Evolutionary conservation across 2,113 vertebrate species (phyloP), one percentile per base, ranked within the genome.

Genomic region (Cinclus mexicanus): DNA sequence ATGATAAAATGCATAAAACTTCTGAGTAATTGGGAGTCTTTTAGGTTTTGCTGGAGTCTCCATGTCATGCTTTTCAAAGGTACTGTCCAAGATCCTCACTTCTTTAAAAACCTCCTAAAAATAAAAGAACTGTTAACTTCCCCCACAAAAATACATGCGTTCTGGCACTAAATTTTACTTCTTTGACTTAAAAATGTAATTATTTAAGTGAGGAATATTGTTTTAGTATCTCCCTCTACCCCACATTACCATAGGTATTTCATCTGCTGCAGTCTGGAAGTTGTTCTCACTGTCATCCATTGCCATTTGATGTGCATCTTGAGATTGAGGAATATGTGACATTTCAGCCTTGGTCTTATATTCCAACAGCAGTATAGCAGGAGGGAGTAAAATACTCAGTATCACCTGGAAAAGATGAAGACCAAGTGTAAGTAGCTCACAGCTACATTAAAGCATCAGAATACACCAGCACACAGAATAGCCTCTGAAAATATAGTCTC

Each of bases 201-300:
- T 86, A 56, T 68, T 63, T 15, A 77, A 75, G 28, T 22, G 11
- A 68, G 28, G 24, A 82, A 41, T 21, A 33, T 1, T 52, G 5
- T 3, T 47, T 72, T 28, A 81, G 1, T 74, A 26, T 31, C 37
- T 53, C 25, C 17, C 37, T 10, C 68, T 63, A 35, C 10, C 35
- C 28, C 49, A 60, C 20, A 44, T 97, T 98, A 98, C 99, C 99
- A 99, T 99, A 31, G 98, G 99, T 88, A 99, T 99, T 85, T 99
- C 99, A 85, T 99, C 99, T 46, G 97, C 83, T 39, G 97, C 94
- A 75, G 98, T 98, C 94, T 99, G 99, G 94, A 99, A 99, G 97
- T 99, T 99, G 98, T 99, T 98, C 76, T 99, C 99, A n/a, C 99
- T 99, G 94, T 99, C 99, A 96, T 99, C 99, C 99, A 99, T 99